Percentiles rank a stretch among this genome's conserved stretches.
Conservation (phyloP, 2,888 invertebrate species). For the Pemphredon lugubris region DNA sequence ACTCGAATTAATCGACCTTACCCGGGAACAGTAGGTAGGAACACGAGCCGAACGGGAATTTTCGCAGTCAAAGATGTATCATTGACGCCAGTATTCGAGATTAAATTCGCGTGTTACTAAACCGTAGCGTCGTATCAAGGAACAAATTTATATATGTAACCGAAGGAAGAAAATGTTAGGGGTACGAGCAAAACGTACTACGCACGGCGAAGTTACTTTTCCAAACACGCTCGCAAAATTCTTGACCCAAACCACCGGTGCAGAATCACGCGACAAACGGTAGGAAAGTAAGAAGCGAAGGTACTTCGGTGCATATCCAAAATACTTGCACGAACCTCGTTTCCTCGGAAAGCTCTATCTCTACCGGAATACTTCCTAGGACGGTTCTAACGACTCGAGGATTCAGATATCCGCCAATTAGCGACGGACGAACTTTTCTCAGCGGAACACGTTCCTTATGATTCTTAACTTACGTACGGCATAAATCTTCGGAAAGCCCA, state of each 20-base stretch:
- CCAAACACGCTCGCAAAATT: not conserved
- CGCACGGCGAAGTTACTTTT: not conserved
- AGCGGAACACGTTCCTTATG: constrained; percentile 33
- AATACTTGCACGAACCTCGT: not conserved
- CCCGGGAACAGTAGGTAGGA: not conserved
- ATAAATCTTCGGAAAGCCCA: constrained; percentile 44
- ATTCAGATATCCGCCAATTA: constrained; percentile 40
- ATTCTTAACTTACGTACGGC: constrained; percentile 55
- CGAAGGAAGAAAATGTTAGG: no score
- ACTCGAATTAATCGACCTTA: not conserved
- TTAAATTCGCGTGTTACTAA: no score
- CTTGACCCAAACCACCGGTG: not conserved
- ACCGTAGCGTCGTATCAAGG: no score
- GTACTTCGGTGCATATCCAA: not conserved
- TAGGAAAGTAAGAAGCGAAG: no score
- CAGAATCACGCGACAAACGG: not conserved
- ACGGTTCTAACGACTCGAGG: not conserved
- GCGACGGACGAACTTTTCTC: constrained; percentile 19
- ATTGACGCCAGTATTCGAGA: no score
- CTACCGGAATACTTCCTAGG: no score
- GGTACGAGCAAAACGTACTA: not conserved
- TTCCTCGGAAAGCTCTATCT: not conserved
- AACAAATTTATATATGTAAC: no score
- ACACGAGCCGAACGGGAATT: no score
- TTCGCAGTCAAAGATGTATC: no score